These are phyloP conservation scores for Cosmia pyralina DNA, from an alignment of 2,888 invertebrate species.

Conservation along the genomic window DNA sequence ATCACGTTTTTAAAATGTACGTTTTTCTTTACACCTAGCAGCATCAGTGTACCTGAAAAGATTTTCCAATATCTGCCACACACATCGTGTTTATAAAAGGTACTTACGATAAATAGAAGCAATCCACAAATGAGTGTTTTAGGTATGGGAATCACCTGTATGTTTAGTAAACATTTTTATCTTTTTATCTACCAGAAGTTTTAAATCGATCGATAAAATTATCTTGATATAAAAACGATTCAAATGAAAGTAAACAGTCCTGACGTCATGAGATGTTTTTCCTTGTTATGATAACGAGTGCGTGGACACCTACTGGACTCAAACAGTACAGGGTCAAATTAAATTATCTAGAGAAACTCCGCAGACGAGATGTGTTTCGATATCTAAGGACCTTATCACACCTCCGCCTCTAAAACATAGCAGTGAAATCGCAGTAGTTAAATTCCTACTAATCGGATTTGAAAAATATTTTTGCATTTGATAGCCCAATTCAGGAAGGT, in stretches of 20 bases:
- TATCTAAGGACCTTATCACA: no score
- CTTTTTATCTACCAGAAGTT: background rate
- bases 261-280: conserved; percentile 5
- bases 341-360: no score
- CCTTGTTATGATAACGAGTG: conserved; percentile 1
- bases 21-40: background rate
- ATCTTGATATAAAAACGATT: conserved; percentile 1
- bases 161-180: background rate
- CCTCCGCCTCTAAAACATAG: no score
- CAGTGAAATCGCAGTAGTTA: no score
- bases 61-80: background rate
- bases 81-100: background rate
- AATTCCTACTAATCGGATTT: no score
- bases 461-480: no score
- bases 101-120: background rate
- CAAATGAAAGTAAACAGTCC: background rate
- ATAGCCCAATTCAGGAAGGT: no score
- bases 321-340: no score
- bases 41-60: background rate
- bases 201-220: conserved; percentile 14
- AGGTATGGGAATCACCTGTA: background rate
- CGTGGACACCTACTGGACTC: background rate
- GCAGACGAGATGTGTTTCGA: no score
- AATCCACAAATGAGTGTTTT: background rate
- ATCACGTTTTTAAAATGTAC: background rate